Evolutionary conservation across 2,797 vertebrate species (phyloP).

Genomic region (Otolemur crassicaudatus): DNA sequence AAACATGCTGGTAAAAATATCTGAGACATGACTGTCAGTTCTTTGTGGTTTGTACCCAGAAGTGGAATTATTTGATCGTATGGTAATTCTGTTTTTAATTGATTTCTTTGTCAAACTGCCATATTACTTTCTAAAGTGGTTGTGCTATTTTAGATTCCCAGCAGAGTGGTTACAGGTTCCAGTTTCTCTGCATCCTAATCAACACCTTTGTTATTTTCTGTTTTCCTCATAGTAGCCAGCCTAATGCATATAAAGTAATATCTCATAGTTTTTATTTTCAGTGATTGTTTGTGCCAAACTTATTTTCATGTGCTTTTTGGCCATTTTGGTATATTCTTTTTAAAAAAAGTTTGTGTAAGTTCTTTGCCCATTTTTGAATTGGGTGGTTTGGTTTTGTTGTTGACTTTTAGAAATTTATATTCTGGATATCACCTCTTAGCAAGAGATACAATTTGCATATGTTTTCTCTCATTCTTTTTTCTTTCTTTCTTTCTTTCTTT

Average conservation of each 20-base stretch:
- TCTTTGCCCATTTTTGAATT: not conserved
- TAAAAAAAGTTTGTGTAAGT: not conserved
- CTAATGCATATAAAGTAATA: not conserved
- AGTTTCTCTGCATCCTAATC: not conserved
- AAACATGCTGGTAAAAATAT: not conserved
- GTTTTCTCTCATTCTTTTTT: not conserved
- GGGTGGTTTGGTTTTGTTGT: not conserved
- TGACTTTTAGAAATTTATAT: not conserved
- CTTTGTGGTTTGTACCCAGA: not conserved
- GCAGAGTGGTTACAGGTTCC: not conserved
- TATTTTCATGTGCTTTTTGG: not conserved
- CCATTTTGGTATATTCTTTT: not conserved
- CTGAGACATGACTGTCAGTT: not conserved
- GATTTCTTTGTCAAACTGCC: not conserved
- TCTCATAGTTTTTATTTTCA: not conserved
- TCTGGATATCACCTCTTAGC: not conserved
- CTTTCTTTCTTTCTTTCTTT: too few species aligned
- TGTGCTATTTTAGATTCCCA: not conserved
- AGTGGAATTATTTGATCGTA: not conserved
- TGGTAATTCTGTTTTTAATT: not conserved
- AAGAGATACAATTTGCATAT: not conserved
- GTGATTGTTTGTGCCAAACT: not conserved
- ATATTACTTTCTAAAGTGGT: not conserved
- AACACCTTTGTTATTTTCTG: not conserved
- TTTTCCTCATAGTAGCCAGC: not conserved